Evolutionary conservation across 2,888 invertebrate genomes (phyloP), one percentile per base, ranked within the genome.

Genomic region (Ochropleura leucogaster): DNA sequence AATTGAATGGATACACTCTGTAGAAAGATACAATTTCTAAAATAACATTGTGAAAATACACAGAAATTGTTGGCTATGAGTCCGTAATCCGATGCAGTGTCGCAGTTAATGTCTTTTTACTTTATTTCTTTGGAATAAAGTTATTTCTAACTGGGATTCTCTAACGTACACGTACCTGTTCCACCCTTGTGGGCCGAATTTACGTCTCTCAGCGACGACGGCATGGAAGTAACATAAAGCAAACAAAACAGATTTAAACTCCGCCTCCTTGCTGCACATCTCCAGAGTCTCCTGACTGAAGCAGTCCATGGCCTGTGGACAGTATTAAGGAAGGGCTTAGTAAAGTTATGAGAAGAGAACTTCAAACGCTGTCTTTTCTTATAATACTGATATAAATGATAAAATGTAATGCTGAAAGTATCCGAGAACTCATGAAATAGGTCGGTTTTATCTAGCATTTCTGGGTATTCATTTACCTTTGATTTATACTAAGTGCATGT

Each of bases 151-250:
- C 4, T 12, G n/a, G 20, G 55, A 18, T 8, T 42, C 10, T 12
- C 62, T n/a, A 62, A n/a, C n/a, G 10, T 44, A 44, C 44, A 10
- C 46, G 14, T 62, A 95, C 94, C 98, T 97, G 91, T 99, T 99
- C 99, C 99, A 99, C 16, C 99, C 99, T 93, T 99, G 99, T 0
- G 99, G 98, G 0, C 99, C 99, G 92, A 99, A 99, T 95, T 99
- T 99, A 59, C 99, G 97, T 77, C 99, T 96, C 93, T 99, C 99
- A 7, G 98, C 98, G 1, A 99, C 98, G 0, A 99, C 99, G 3
- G 99, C 99, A 92, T 99, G 99, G 95, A 99, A 99, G 92, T 99
- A 99, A 91, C 99, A 99, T 0, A 99, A 96, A 0, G 98, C 97
- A 92, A 99, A 99, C 60, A 99, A 95, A 80, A 99, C 97, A 0